Evolutionary conservation across 2,888 invertebrate species (phyloP).

Genomic region (Polydrusus pterygomalis): DNA sequence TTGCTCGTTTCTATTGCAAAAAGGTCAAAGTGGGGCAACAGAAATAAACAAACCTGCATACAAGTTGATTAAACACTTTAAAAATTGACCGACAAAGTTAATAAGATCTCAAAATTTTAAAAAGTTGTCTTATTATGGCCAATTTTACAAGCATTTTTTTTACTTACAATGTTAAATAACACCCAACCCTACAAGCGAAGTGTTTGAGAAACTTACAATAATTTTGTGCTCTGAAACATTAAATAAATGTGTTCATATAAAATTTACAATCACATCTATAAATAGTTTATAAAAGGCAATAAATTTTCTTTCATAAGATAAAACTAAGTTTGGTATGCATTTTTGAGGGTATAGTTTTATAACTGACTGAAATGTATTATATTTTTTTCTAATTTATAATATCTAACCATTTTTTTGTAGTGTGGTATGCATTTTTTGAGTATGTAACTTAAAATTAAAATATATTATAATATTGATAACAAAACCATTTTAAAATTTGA

Average conservation of each 20-base stretch:
- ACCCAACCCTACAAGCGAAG: constrained; percentile 42
- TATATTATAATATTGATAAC: too few species aligned
- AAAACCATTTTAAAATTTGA: too few species aligned
- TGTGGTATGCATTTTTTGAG: not conserved
- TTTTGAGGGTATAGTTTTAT: not conserved
- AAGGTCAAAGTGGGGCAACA: too few species aligned
- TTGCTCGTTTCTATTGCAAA: not conserved
- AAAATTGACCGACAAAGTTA: constrained; percentile 71
- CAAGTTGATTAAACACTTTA: constrained; percentile 55
- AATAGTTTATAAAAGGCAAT: constrained; percentile 25
- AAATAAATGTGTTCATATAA: constrained; percentile 23
- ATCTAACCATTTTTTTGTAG: not conserved
- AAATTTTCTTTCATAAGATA: constrained; percentile 25
- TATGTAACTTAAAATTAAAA: too few species aligned
- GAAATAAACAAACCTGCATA: too few species aligned
- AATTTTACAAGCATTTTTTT: constrained; percentile 55
- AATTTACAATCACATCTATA: constrained; percentile 27
- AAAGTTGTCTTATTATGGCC: constrained; percentile 68
- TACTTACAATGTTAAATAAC: constrained; percentile 11
- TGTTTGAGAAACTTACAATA: constrained; percentile 27
- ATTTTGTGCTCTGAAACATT: constrained; percentile 28
- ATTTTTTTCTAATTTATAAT: too few species aligned
- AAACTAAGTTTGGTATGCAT: constrained; percentile 20
- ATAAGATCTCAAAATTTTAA: constrained; percentile 66
- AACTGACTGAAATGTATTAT: not conserved